These are phyloP conservation scores for Lycaena phlaeas DNA, from an alignment of 2,888 invertebrate species.

Conservation along the genomic window DNA sequence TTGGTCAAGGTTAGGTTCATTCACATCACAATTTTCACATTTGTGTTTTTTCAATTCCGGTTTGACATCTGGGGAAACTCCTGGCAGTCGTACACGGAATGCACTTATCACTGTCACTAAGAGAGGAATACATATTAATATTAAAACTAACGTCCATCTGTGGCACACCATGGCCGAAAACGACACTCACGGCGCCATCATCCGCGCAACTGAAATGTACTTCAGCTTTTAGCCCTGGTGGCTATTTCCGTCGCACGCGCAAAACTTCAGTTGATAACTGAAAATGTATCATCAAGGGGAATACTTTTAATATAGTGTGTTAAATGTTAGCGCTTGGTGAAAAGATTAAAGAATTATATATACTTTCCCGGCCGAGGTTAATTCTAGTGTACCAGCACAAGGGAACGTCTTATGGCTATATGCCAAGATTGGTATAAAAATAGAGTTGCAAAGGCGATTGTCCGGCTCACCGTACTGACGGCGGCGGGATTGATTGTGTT, in stretches of 20 bases:
- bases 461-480: slow-evolving; percentile 45
- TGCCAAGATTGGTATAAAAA: slow-evolving; percentile 66
- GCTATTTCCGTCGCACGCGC: slow-evolving; percentile 46
- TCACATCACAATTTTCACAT: slow-evolving; percentile 60
- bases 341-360: slow-evolving; percentile 44
- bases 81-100: slow-evolving; percentile 65
- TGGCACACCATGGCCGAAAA: slow-evolving; percentile 58
- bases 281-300: slow-evolving; percentile 46
- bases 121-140: slow-evolving; percentile 59
- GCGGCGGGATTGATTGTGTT: slow-evolving; percentile 44
- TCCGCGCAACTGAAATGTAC: slow-evolving; percentile 46
- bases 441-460: slow-evolving; percentile 63
- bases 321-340: slow-evolving; percentile 31
- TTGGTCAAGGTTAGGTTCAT: slow-evolving; percentile 37
- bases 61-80: slow-evolving; percentile 35
- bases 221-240: slow-evolving; percentile 36
- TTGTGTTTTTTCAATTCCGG: slow-evolving; percentile 38
- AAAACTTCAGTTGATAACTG: slow-evolving; percentile 38
- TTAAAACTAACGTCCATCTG: slow-evolving; percentile 61
- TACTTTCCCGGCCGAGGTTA: slow-evolving; percentile 70
- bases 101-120: slow-evolving; percentile 68
- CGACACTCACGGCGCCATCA: slow-evolving; percentile 61
- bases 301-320: slow-evolving; percentile 29
- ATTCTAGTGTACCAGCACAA: slow-evolving; percentile 75
- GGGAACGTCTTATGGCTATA: slow-evolving; percentile 65